Evolutionary conservation across 2,113 vertebrate genomes (phyloP).

Genomic region (Passer domesticus): DNA sequence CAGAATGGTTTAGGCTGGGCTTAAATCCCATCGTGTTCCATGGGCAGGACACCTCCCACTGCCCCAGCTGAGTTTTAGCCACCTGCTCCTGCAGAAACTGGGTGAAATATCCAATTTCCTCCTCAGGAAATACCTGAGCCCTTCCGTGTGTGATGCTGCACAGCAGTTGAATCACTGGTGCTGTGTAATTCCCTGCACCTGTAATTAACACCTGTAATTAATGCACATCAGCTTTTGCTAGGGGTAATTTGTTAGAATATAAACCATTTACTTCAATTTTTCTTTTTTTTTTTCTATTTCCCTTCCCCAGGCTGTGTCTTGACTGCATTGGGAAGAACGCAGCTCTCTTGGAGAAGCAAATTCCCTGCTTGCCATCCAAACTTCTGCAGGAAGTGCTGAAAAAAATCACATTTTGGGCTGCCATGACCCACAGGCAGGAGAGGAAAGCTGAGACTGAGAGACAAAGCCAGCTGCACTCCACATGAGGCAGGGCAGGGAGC

Average conservation of each 20-base stretch:
- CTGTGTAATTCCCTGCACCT: neutral
- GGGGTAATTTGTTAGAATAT: neutral
- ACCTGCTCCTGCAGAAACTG: neutral
- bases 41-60: neutral
- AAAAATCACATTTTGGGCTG: constrained; percentile 87
- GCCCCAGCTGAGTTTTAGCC: neutral
- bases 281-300: rapidly evolving
- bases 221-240: neutral
- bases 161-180: neutral
- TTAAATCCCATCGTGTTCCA: neutral
- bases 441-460: constrained; percentile 65
- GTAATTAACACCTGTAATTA: neutral
- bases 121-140: neutral
- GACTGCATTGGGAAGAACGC: constrained; percentile 88
- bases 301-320: constrained; percentile 81
- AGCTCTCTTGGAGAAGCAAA: constrained; percentile 74
- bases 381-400: constrained; percentile 81
- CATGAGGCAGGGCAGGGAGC: neutral
- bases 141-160: neutral
- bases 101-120: neutral
- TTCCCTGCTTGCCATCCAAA: constrained; percentile 82
- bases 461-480: constrained; percentile 14
- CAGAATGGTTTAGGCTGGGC: neutral
- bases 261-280: neutral
- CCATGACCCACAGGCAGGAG: constrained; percentile 74